Base-by-base conservation (phyloP, 1,140 invertebrate genomes). In the Ruditapes philippinarum region DNA sequence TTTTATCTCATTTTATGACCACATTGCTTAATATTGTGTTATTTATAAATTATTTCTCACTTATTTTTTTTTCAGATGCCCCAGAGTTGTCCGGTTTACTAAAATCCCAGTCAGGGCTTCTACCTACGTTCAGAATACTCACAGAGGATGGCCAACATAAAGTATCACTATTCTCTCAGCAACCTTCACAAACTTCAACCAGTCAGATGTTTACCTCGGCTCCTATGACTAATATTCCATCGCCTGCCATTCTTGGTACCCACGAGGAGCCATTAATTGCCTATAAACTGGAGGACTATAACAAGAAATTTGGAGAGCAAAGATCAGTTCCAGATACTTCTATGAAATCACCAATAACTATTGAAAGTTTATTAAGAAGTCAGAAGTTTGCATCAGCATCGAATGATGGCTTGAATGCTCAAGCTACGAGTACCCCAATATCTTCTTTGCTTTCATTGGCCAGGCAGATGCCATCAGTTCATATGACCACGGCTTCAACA, bases 1-100 rank as follows among this genome's bases (percentile, higher is more conserved):
- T n/a, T n/a, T n/a, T n/a, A n/a, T n/a, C n/a, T n/a, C n/a, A n/a
- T n/a, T n/a, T n/a, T n/a, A n/a, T n/a, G n/a, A n/a, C n/a, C n/a
- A n/a, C n/a, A n/a, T n/a, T n/a, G n/a, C n/a, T n/a, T n/a, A n/a
- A n/a, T n/a, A n/a, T n/a, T 51, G 22, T 12, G 49, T 51, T 51
- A 14, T 14, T 17, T 62, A 62, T 62, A 7, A 11, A 28, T 76
- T 22, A 1, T 65, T 60, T 80, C 65, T 19, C 51, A n/a, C n/a
- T n/a, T n/a, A n/a, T n/a, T n/a, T n/a, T n/a, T n/a, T n/a, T 93
- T 70, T 83, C 90, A 81, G 91, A 84, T 73, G 93, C 91, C 12
- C 90, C 91, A 33, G 94, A 94, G 57, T 60, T 94, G 42, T 90
- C 91, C 14, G 93, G 92, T 17, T 84, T 94, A 7, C 62, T 94